Base-by-base conservation (phyloP, 1,140 invertebrate species). In the Archivesica marissinica region DNA sequence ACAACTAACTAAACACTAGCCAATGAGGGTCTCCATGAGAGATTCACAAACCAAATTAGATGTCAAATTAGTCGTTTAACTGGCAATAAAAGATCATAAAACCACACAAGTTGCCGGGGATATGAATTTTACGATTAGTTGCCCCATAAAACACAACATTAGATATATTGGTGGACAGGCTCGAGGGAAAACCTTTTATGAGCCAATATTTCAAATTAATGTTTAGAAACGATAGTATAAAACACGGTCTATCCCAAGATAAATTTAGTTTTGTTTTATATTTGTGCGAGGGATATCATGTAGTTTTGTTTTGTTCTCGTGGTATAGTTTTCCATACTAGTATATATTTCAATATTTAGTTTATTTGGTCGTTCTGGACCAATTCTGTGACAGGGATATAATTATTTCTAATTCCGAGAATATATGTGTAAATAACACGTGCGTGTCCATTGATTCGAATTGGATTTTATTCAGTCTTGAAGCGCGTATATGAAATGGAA, bases 131-230 rank as follows among this genome's bases (percentile, higher is more conserved):
- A 85, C 44, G 70, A 35, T 23, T 59, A 56, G 17, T n/a, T 17
- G 2, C 6, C 25, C 30, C 50, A 74, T 74, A 74, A 82, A 82
- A 74, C 47, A 56, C 50, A 68, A 72, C 52, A 59, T 44, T 56
- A 82, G 68, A 74, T 74, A 44, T 82, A 82, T 61, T 70, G 35
- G 50, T 74, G 80, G 80, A 82, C 80, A 70, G 61, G 76, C 78
- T 47, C 74, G 38, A 20, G 61, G 41, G 61, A 82, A 47, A 66
- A 30, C n/a, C 50, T 77, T 85, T 76, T 76, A 85, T 64, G 33
- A 52, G 23, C 47, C 82, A 35, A 85, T 85, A 85, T 76, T 85
- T 85, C 82, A 85, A 76, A 47, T 77, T 85, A 76, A 85, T 85
- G 82, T 82, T 74, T 72, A 82, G 59, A 74, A 76, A 41, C 59